Conservation (phyloP, 2,888 invertebrate genomes). For the Cataglyphis cursor region DNA sequence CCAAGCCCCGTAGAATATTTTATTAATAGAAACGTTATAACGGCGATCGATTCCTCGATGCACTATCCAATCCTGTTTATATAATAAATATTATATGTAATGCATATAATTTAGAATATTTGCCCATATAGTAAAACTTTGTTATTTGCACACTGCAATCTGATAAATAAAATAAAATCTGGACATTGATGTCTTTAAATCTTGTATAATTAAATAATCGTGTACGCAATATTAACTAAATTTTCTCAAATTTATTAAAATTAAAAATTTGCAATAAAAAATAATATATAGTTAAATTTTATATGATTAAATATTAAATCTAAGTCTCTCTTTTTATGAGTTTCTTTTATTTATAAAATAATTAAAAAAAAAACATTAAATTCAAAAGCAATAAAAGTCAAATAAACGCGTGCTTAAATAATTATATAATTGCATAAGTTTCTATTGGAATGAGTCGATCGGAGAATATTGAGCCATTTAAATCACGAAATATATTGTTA, state of each 20-base stretch:
- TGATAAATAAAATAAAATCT: not conserved
- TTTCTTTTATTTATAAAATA: not conserved
- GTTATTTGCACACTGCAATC: not conserved
- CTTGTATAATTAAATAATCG: not conserved
- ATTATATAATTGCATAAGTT: not conserved
- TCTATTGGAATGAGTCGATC: not conserved
- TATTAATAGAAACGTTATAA: slow-evolving; percentile 15
- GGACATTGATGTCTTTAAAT: not conserved
- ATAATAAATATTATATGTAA: slow-evolving; percentile 11
- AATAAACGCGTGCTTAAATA: slow-evolving; percentile 5
- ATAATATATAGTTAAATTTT: not conserved
- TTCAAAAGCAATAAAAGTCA: not conserved
- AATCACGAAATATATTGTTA: slow-evolving; percentile 22
- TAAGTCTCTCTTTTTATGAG: not conserved
- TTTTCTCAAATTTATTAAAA: not conserved
- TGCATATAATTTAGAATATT: not conserved
- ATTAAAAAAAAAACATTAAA: not conserved
- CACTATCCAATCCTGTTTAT: slow-evolving; percentile 14
- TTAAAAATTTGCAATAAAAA: not conserved
- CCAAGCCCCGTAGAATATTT: not conserved
- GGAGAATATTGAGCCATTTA: slow-evolving; percentile 1
- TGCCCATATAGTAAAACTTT: not conserved
- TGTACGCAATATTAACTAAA: not conserved
- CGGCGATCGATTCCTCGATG: not conserved
- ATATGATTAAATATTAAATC: not conserved